A percentile compares a stretch with the other conserved stretches of the same genome.
These are phyloP conservation scores for Camptogramma bilineatum DNA, from an alignment of 2,888 invertebrate species.

Conservation along the genomic window DNA sequence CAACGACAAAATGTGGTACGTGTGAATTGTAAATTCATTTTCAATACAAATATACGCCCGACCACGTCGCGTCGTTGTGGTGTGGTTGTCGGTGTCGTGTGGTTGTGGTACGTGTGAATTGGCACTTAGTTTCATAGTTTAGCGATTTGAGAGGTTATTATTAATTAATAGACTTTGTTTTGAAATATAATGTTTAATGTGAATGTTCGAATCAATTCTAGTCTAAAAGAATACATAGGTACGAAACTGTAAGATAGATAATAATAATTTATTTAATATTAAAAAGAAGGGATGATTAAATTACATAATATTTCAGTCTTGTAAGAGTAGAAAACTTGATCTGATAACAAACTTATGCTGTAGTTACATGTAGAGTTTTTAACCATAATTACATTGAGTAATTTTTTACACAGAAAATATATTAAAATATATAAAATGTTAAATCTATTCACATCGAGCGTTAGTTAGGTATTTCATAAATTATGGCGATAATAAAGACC, in stretches of 20 bases:
- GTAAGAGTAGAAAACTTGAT: slow-evolving; percentile 58
- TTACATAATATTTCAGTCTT: slow-evolving; percentile 71
- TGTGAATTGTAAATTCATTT: no score
- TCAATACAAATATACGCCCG: no score
- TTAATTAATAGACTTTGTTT: slow-evolving; percentile 46
- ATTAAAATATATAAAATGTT: background rate
- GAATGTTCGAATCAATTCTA: slow-evolving; percentile 65
- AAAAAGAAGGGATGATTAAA: slow-evolving; percentile 58
- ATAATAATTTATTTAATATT: slow-evolving; percentile 45
- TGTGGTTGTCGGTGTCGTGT: no score
- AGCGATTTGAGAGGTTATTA: background rate
- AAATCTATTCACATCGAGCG: background rate
- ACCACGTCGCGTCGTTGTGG: no score
- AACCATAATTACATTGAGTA: slow-evolving; percentile 5
- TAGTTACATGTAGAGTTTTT: background rate
- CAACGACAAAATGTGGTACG: no score
- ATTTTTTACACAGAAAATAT: slow-evolving; percentile 10
- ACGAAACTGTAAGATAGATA: slow-evolving; percentile 49
- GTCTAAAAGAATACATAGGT: slow-evolving; percentile 69
- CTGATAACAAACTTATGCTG: slow-evolving; percentile 13
- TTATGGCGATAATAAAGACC: background rate
- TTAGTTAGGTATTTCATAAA: background rate
- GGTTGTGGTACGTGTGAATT: no score
- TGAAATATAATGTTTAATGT: slow-evolving; percentile 72
- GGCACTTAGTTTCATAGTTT: background rate